Evolutionary conservation across 2,888 invertebrate genomes (phyloP), one percentile per base, ranked within the genome.

Genomic region (Hipparchia semele): DNA sequence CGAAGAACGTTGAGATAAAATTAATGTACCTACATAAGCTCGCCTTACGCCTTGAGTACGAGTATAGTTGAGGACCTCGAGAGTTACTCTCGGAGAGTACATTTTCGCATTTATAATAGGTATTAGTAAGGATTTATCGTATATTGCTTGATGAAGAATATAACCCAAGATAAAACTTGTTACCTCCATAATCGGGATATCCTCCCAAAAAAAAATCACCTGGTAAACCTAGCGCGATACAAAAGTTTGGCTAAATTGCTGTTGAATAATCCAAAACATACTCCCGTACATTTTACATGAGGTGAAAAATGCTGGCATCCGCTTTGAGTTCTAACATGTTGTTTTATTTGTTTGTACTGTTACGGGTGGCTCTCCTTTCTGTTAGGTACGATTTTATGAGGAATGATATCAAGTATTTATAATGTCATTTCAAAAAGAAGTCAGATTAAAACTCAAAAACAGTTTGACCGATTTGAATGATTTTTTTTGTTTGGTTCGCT

Each of bases 171-270:
- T 13, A 54, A 6, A 13, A 13, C 13, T 1, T 53, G 7, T 13
- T 13, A 23, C 13, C 13, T 58, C 8, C 13, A 8, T 13, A 23
- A 58, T 13, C 8, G 23, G 59, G 59, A 39, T 60, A 60, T 60
- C 59, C 39, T 6, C 23, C 3, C 9, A 23, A 51, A 33, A 33
- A 0, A 73, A 75, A 75, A 76, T 23, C 75, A 74, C 73, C 76
- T 79, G 73, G 70, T 64, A 71, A 75, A 75, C 71, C 75, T 76
- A 75, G 68, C 69, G 70, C 73, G 67, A 62, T 75, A 69, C 23
- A 46, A 76, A 75, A 72, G 78, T 77, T 71, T 73, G 77, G 77
- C 74, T 76, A 68, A 73, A 65, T 76, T 72, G 71, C 70, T 61
- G 65, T 74, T 72, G 69, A 75, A 73, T 75, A 73, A 76, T 76